Evolutionary conservation across 2,797 vertebrate species (phyloP).

Genomic region (Lacerta bilineata): DNA sequence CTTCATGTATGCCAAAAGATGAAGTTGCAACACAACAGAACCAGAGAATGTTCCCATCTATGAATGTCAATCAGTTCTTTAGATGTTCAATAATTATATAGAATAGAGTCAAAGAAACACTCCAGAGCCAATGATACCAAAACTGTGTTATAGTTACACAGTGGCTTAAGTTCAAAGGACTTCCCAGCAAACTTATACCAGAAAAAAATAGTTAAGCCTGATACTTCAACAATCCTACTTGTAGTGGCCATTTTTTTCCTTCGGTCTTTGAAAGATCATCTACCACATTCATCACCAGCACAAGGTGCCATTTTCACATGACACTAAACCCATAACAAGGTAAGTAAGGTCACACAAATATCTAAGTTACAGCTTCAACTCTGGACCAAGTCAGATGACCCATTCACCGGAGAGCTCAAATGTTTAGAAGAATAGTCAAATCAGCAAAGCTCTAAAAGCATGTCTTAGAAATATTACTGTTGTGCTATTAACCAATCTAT

Average conservation of each 20-base stretch:
- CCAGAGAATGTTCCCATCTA: neutral
- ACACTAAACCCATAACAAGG: neutral
- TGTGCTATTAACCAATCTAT: neutral
- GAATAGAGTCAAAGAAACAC: neutral
- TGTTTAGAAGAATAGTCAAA: constrained; percentile 7
- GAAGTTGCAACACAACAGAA: neutral
- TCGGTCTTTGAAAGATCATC: neutral
- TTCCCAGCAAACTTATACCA: neutral
- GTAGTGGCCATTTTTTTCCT: neutral
- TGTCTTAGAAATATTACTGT: neutral
- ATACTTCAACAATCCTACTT: neutral
- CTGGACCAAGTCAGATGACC: neutral
- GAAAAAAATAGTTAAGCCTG: neutral
- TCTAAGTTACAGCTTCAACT: neutral
- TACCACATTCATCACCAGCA: neutral
- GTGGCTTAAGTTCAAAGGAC: neutral
- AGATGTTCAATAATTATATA: neutral
- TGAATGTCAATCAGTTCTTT: neutral
- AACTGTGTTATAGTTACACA: neutral
- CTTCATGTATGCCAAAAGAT: too few relatives aligned
- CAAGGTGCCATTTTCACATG: neutral
- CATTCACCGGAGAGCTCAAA: neutral
- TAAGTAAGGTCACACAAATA: neutral
- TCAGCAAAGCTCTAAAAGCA: neutral
- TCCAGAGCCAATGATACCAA: neutral